phyloP scores from a whole-genome alignment of 2,113 vertebrate species.

The Microcebus jonahi region DNA sequence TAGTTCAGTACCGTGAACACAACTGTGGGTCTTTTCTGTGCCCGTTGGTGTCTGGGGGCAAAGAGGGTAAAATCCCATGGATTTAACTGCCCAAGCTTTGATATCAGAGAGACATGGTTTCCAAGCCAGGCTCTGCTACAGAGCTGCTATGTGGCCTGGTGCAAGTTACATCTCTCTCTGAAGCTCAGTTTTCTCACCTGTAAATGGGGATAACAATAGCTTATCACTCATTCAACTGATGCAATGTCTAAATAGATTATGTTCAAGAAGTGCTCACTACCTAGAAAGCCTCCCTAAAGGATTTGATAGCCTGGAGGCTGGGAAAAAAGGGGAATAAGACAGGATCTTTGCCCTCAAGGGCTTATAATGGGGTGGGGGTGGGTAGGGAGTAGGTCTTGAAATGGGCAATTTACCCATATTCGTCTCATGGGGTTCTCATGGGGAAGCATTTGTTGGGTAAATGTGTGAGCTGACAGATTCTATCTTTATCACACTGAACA shows the following conservation, averaged over 20 bases:
- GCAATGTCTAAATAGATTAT: not conserved
- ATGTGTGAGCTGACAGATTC: not conserved
- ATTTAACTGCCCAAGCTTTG: not conserved
- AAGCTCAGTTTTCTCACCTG: not conserved
- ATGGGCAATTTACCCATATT: not conserved
- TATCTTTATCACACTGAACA: not conserved
- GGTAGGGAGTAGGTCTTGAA: not conserved
- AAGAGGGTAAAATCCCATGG: not conserved
- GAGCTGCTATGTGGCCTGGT: not conserved
- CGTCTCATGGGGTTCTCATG: not conserved
- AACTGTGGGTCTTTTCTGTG: not conserved
- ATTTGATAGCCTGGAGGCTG: not conserved
- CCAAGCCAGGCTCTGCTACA: not conserved
- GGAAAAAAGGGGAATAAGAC: not conserved
- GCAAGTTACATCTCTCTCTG: not conserved
- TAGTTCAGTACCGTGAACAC: not conserved
- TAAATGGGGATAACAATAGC: not conserved
- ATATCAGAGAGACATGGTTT: not conserved
- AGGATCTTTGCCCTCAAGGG: not conserved
- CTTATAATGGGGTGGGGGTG: not conserved
- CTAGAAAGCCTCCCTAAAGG: not conserved
- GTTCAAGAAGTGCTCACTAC: not conserved
- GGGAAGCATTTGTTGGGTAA: constrained; percentile 10
- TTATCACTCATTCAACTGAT: not conserved
- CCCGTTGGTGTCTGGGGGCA: not conserved